Conservation (phyloP, 30 jellyfish, hydroid and myxozoan genomes). For the Aurelia sp. region DNA sequence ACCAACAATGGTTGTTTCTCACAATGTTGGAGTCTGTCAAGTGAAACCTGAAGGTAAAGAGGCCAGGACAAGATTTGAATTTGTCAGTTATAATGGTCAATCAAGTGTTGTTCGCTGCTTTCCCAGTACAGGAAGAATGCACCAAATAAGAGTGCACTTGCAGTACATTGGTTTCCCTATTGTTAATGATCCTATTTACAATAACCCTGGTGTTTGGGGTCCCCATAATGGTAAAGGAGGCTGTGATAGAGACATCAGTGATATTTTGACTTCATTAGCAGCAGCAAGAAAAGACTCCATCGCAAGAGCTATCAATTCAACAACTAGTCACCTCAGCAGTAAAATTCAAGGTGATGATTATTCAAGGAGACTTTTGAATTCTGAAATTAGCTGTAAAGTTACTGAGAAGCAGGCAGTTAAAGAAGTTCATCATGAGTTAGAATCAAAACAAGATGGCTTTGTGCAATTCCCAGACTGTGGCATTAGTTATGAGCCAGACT, state of each 20-base stretch:
- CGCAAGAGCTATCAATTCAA: not conserved
- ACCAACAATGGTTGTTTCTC: constrained; percentile 89
- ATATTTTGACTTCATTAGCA: constrained; percentile 60
- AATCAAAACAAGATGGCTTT: not conserved
- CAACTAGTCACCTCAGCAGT: not conserved
- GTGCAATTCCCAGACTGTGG: not conserved
- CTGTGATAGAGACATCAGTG: constrained; percentile 42
- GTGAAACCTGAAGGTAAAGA: constrained; percentile 89
- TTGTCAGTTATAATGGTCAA: constrained; percentile 70
- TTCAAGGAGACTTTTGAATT: no score
- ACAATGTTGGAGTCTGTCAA: constrained; percentile 93
- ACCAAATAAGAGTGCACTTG: constrained; percentile 97
- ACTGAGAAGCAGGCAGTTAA: not conserved
- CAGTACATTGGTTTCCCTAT: constrained; percentile 98
- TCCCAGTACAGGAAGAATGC: constrained; percentile 99
- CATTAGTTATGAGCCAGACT: constrained; percentile 68
- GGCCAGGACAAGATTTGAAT: constrained; percentile 72
- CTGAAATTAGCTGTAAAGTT: no score
- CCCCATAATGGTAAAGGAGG: constrained; percentile 85
- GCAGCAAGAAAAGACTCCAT: constrained; percentile 68
- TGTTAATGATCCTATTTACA: constrained; percentile 94
- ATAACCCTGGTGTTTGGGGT: constrained; percentile 98
- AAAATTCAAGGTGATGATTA: not conserved
- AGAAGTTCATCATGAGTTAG: not conserved
- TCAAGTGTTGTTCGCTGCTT: constrained; percentile 83